phyloP scores from a whole-genome alignment of 2,888 invertebrate genomes.

The Tetragnatha montana region DNA sequence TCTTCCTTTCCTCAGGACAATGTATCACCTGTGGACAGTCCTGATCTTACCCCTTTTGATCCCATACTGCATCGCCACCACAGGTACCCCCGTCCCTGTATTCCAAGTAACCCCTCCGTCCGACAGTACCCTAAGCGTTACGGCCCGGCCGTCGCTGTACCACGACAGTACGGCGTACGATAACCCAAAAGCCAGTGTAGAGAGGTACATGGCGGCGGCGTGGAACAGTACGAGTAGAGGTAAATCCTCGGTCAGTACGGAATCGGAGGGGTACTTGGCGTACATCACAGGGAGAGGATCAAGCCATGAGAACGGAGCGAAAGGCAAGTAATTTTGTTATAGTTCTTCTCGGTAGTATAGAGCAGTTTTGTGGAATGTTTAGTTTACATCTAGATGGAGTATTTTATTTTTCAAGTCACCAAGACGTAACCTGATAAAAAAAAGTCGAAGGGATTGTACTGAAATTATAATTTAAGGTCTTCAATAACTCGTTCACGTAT shows the following conservation, averaged over 20 bases:
- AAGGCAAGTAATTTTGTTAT: conserved; percentile 13
- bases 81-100: conserved; percentile 43
- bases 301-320: conserved; percentile 14
- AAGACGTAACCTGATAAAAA: too few species aligned
- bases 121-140: conserved; percentile 21
- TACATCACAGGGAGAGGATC: conserved; percentile 38
- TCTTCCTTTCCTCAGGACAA: too few species aligned
- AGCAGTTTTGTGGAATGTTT: too few species aligned
- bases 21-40: neutral
- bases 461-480: too few species aligned
- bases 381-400: too few species aligned
- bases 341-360: too few species aligned
- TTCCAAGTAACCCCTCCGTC: conserved; percentile 63
- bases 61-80: conserved; percentile 13
- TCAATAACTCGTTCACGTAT: too few species aligned
- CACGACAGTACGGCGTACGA: conserved; percentile 26
- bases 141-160: conserved; percentile 24
- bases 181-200: conserved; percentile 25
- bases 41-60: neutral
- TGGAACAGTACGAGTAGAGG: conserved; percentile 49
- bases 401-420: too few species aligned
- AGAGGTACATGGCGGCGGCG: conserved; percentile 14
- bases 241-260: neutral
- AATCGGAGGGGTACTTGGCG: neutral
- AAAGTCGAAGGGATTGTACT: too few species aligned